Base-by-base conservation (phyloP, 2,113 vertebrate genomes). In the Campylorhamphus procurvoides region DNA sequence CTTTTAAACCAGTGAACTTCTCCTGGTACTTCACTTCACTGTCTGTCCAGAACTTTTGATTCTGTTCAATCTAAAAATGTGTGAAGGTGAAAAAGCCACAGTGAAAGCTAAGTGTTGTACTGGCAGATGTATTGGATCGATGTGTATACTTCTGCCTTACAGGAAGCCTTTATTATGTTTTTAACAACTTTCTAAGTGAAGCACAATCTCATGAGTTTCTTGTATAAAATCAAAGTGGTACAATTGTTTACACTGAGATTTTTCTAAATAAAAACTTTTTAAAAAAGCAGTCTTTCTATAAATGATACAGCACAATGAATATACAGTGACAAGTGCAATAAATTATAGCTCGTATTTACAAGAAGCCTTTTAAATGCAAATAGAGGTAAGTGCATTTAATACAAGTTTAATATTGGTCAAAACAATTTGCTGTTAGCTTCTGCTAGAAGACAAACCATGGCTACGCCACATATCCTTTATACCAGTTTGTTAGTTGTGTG, bases 291-390 rank as follows among this genome's bases (percentile, higher is more conserved):
- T 97, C 95, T 97, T 96, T 96, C 90, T 96, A 97, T 98, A 96
- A 96, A 97, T 95, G 97, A 90, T 95, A 97, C 97, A 97, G 96
- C 93, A 97, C 94, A 97, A 98, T 90, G 94, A 97, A 96, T 97
- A 97, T 95, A 97, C 97, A 98, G 74, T 93, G 96, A 97, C 89
- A 96, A 94, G 91, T 97, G 95, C 96, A 98, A 98, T 98, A 98
- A 98, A 98, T 98, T 97, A 98, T 97, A 98, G 95, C 97, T 97
- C 95, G 64, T 98, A 98, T 98, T 98, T 98, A 98, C 98, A 98
- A 96, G 91, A 96, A 97, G 94, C 94, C 78, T 93, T 97, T 96
- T 94, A 82, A 97, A 98, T 96, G 95, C 87, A 94, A 89, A 68
- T 74, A 94, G 93, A 94, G 96, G 91, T 95, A 96, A 97, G 97